Conservation (phyloP, 2,113 vertebrate species). For the Notothenia coriiceps region DNA sequence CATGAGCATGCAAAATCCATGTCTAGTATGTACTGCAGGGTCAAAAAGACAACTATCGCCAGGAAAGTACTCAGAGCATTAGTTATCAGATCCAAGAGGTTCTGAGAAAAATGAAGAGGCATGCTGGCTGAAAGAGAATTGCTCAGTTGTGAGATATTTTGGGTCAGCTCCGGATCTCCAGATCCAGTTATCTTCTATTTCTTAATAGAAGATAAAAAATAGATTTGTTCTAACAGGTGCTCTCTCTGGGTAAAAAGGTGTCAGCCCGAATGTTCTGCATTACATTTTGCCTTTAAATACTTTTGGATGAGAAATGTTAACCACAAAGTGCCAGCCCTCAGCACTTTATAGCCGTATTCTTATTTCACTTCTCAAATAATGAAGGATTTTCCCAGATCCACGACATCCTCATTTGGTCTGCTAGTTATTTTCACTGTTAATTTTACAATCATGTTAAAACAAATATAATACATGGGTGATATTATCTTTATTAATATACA, state of each 20-base stretch:
- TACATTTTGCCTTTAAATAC: neutral
- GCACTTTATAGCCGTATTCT: neutral
- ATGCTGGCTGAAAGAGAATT: rapidly evolving
- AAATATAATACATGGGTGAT: neutral
- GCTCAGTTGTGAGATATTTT: neutral
- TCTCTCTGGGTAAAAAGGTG: neutral
- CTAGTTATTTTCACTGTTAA: neutral
- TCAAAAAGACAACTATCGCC: slow-evolving; percentile 22
- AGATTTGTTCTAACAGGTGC: neutral
- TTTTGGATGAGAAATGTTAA: neutral
- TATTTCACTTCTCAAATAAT: slow-evolving; percentile 1
- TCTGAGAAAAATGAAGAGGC: rapidly evolving
- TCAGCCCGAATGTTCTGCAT: neutral
- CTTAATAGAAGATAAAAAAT: too few relatives aligned
- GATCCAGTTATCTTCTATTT: too few relatives aligned
- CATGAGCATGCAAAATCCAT: slow-evolving; percentile 48
- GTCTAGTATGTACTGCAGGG: slow-evolving; percentile 50
- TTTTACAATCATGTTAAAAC: neutral
- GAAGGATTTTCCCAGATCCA: neutral
- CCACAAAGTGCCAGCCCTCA: neutral
- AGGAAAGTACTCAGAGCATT: rapidly evolving
- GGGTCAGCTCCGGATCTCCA: too few relatives aligned
- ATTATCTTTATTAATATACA: neutral
- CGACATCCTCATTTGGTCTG: neutral
- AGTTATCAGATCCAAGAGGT: rapidly evolving